Percentiles rank a stretch among this genome's conserved stretches.
These are phyloP conservation scores for Plectropomus leopardus DNA, from an alignment of 2,113 vertebrate genomes.

Conservation along the genomic window DNA sequence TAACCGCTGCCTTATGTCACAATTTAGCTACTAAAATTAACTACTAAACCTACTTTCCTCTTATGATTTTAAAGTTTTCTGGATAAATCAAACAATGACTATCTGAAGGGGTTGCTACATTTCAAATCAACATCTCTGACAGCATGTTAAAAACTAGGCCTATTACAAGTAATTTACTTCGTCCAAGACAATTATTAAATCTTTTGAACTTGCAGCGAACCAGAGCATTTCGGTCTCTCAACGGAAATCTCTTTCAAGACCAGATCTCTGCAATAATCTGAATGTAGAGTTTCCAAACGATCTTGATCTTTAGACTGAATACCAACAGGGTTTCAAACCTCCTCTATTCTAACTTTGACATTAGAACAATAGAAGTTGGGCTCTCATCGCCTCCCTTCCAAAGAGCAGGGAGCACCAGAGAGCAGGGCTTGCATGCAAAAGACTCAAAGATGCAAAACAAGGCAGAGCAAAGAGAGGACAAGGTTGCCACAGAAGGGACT, in stretches of 20 bases:
- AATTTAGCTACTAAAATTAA: not conserved
- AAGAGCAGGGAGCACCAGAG: constrained; percentile 69
- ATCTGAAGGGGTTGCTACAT: not conserved
- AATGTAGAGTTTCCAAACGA: constrained; percentile 37
- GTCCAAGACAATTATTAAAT: not conserved
- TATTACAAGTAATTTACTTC: not conserved
- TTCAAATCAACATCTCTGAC: not conserved
- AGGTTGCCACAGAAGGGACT: constrained; percentile 46
- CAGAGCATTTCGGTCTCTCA: not conserved
- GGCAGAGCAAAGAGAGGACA: constrained; percentile 53
- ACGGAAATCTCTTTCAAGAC: constrained; percentile 19
- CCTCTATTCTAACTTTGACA: constrained; percentile 76
- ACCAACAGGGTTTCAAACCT: constrained; percentile 68
- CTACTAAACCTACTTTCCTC: not conserved
- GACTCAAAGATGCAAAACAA: constrained; percentile 77
- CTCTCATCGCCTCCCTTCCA: constrained; percentile 60
- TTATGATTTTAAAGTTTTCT: not conserved
- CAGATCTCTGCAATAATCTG: constrained; percentile 33
- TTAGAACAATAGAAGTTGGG: constrained; percentile 75
- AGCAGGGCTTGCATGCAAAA: constrained; percentile 79
- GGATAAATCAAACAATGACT: not conserved
- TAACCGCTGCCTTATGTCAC: not conserved
- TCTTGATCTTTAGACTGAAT: constrained; percentile 67
- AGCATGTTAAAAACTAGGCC: not conserved
- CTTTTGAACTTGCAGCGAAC: not conserved